Conservation (phyloP, 2,888 invertebrate genomes). For the Chorisops tibialis region DNA sequence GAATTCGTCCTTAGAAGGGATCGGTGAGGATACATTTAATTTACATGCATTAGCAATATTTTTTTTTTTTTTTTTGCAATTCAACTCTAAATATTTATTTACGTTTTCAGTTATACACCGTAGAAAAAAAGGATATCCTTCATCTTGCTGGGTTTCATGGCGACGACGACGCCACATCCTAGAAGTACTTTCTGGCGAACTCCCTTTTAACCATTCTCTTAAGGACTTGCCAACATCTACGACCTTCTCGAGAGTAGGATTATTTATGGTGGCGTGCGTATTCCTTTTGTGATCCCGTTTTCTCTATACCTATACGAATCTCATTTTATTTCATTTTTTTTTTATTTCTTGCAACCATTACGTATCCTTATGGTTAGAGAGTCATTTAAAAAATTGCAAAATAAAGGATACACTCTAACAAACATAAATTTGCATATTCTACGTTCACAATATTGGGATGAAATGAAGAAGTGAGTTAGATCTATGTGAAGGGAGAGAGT, state of each 20-base stretch:
- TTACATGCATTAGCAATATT: constrained; percentile 36
- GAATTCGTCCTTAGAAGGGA: constrained; percentile 5
- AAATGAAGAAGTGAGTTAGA: constrained; percentile 23
- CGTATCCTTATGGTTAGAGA: constrained; percentile 30
- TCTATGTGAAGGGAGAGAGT: constrained; percentile 8
- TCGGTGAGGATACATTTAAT: constrained; percentile 32
- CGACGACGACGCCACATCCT: background rate
- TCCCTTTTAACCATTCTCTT: constrained; percentile 1
- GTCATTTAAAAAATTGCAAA: constrained; percentile 35
- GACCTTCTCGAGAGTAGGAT: constrained; percentile 26
- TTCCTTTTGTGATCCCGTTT: constrained; percentile 25
- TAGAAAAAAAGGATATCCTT: constrained; percentile 9
- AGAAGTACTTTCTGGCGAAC: constrained; percentile 2
- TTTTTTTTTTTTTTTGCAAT: constrained; percentile 34
- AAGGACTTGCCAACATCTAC: background rate
- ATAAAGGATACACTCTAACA: constrained; percentile 33
- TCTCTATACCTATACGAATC: background rate
- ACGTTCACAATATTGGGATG: constrained; percentile 24
- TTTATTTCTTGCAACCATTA: background rate
- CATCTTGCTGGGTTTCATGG: constrained; percentile 1
- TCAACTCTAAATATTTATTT: constrained; percentile 34
- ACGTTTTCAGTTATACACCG: constrained; percentile 24
- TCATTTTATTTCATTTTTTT: constrained; percentile 4
- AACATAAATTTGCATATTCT: constrained; percentile 33
- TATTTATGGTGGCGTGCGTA: constrained; percentile 32